Evolutionary conservation across 2,797 vertebrate genomes (phyloP), one percentile per base, ranked within the genome.

Genomic region (Acipenser transmontanus): DNA sequence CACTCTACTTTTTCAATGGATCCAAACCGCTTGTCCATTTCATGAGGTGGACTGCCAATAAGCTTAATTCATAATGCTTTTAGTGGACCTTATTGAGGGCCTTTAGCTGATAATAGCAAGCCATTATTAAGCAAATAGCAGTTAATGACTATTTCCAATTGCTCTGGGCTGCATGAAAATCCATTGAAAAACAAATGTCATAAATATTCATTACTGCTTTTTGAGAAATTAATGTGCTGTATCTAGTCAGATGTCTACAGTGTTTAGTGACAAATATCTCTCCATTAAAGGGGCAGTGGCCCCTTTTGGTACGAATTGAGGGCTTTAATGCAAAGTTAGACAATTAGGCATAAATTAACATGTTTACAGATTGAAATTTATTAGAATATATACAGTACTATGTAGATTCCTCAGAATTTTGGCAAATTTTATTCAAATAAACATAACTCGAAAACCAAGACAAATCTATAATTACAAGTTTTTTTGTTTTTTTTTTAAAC

Each of bases 51-150:
- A 34, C 34, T 34, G 17, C 1, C 17, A 34, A 54, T 9, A 54
- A 54, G 52, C 52, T n/a, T 69, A 69, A 74, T 76, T 81, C 75
- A 76, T 69, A 71, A 56, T 61, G 69, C 66, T 72, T 75, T 68
- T 61, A 77, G 75, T 66, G 61, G 71, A 73, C 75, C 66, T 2
- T 6, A 63, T 54, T 68, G 71, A 72, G 69, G 66, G 59, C 63
- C 70, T 80, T 70, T 73, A 73, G 63, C 73, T 74, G 77, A 77
- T 77, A 75, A 72, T 69, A 49, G 69, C 68, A 73, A 73, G 61
- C 66, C 61, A 56, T 76, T 76, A 73, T 77, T 76, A 82, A 76
- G 71, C 69, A 82, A 78, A 80, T 72, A 79, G 69, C 68, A 73
- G 74, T 78, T 81, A 82, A 77, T 75, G 71, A 70, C 67, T 64